Conservation (phyloP, 2,888 invertebrate species). For the Drosophila kuntzei region DNA sequence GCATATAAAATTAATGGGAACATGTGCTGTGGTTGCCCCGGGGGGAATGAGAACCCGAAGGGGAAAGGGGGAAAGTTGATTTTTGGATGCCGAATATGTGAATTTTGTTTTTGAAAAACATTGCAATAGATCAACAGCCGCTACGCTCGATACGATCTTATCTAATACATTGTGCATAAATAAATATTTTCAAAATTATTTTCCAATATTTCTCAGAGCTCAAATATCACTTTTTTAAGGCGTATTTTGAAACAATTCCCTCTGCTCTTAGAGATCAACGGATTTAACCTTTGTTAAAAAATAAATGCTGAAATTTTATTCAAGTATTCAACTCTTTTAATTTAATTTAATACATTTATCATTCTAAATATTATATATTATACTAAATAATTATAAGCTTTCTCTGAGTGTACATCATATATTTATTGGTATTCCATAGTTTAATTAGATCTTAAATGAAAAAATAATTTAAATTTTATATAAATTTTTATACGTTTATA, state of each 20-base stretch:
- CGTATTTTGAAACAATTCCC: neutral
- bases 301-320: neutral
- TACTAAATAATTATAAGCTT: too few species aligned
- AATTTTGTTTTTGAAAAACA: slow-evolving; percentile 6
- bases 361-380: too few species aligned
- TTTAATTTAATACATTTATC: too few species aligned
- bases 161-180: neutral
- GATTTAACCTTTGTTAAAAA: neutral
- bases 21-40: slow-evolving; percentile 40
- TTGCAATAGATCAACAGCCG: slow-evolving; percentile 19
- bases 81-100: neutral
- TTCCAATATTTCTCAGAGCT: slow-evolving; percentile 1
- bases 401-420: too few species aligned
- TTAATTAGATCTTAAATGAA: too few species aligned
- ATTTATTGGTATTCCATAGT: too few species aligned
- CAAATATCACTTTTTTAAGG: neutral
- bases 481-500: too few species aligned
- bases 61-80: neutral
- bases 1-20: slow-evolving; percentile 49
- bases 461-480: too few species aligned
- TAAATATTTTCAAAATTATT: slow-evolving; percentile 8
- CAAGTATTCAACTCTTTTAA: too few species aligned
- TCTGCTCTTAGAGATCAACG: neutral
- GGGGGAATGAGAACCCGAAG: too few species aligned
- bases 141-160: slow-evolving; percentile 10